Conservation (phyloP, 2,888 invertebrate genomes). For the Kryphioiulus occultus region DNA sequence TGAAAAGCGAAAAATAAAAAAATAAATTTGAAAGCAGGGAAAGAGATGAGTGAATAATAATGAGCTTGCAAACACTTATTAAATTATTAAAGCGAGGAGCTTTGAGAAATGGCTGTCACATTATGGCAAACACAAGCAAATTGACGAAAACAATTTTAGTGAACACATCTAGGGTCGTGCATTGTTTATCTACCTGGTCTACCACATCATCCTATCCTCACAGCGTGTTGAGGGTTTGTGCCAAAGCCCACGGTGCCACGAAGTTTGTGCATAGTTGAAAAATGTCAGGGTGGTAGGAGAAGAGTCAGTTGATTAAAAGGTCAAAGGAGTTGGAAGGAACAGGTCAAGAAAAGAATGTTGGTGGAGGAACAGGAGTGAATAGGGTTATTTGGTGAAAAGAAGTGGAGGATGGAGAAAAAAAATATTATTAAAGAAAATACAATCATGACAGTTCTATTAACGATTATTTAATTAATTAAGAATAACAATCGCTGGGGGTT, state of each 20-base stretch:
- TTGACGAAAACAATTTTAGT: neutral
- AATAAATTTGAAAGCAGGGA: neutral
- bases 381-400: neutral
- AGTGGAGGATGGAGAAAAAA: constrained; percentile 20
- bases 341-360: neutral
- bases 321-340: neutral
- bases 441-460: neutral
- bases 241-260: constrained; percentile 41
- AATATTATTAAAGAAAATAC: constrained; percentile 21
- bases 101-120: neutral
- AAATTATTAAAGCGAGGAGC: neutral
- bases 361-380: neutral
- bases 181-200: constrained; percentile 46
- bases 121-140: neutral
- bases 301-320: neutral
- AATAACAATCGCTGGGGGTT: neutral
- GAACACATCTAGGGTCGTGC: neutral
- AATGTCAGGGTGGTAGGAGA: neutral
- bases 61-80: neutral
- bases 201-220: constrained; percentile 35
- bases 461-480: neutral
- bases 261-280: constrained; percentile 21
- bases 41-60: neutral
- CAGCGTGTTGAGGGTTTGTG: neutral
- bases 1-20: too few relatives aligned